Percentiles rank a stretch among this genome's conserved stretches.
phyloP scores from a whole-genome alignment of 2,113 vertebrate genomes.

The Microcebus griseorufus region DNA sequence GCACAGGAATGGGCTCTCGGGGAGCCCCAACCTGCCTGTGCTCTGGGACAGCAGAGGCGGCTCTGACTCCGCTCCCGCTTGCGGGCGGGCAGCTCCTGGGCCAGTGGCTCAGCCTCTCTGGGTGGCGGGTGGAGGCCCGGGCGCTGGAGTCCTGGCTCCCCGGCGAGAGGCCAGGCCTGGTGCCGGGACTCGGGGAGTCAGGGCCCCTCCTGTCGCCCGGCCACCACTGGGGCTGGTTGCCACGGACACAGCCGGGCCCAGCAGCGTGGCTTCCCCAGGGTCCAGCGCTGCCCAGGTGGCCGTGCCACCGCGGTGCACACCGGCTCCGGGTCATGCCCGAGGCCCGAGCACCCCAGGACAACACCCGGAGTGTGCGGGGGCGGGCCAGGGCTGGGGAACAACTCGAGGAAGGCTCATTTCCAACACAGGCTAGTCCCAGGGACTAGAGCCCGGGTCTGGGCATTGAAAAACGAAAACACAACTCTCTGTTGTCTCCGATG shows the following conservation, averaged over 20 bases:
- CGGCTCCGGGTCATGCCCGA: accelerated
- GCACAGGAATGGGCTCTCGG: accelerated
- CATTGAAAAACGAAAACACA: background rate
- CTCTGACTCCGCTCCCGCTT: background rate
- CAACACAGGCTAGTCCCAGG: accelerated
- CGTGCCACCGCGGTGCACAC: background rate
- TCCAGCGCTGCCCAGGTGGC: accelerated
- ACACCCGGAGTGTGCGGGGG: background rate
- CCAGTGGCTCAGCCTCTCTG: background rate
- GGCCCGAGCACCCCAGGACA: too few species aligned
- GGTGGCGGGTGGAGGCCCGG: background rate
- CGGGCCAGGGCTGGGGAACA: too few species aligned
- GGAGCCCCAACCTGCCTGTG: background rate
- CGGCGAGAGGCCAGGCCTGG: background rate
- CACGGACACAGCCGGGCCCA: accelerated
- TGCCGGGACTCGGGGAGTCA: too few species aligned
- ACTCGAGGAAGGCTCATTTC: background rate
- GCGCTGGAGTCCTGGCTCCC: background rate
- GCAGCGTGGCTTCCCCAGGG: accelerated
- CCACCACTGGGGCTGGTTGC: accelerated
- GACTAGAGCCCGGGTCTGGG: accelerated
- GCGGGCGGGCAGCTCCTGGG: background rate
- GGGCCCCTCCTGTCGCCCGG: background rate
- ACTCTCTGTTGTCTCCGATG: background rate
- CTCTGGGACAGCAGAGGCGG: too few species aligned